phyloP scores from a whole-genome alignment of 2,797 vertebrate species.

The Pseudocheirus occidentalis region DNA sequence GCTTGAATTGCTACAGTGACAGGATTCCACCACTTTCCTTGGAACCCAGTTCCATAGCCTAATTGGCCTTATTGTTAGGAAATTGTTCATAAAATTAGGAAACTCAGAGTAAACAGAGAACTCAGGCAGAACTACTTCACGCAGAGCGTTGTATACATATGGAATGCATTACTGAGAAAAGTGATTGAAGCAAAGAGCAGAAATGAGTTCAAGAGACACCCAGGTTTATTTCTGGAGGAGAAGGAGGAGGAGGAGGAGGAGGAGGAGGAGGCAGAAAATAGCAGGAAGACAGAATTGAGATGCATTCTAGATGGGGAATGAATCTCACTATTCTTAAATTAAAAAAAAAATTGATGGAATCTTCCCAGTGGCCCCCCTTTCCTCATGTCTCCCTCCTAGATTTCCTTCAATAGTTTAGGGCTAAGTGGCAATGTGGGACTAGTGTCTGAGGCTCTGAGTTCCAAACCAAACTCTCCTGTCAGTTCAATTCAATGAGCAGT shows the following conservation, averaged over 20 bases:
- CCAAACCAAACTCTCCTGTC: background rate
- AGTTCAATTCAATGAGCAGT: background rate
- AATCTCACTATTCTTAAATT: background rate
- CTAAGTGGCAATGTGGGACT: background rate
- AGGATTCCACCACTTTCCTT: conserved; percentile 75
- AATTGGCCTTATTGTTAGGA: conserved; percentile 84
- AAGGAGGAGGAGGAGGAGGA: conserved; percentile 28
- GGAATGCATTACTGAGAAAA: conserved; percentile 80
- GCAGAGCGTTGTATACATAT: conserved; percentile 72
- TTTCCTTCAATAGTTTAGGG: background rate
- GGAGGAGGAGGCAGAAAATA: background rate
- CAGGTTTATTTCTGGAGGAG: conserved; percentile 79
- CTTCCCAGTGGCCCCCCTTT: background rate
- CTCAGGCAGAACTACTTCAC: conserved; percentile 65
- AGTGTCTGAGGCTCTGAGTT: background rate
- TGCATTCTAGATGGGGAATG: conserved; percentile 38
- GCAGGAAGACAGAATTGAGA: conserved; percentile 58
- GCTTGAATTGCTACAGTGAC: conserved; percentile 46
- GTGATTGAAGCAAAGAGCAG: conserved; percentile 66
- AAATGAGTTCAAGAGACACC: conserved; percentile 82
- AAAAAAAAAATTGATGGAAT: background rate
- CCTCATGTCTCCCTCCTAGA: background rate
- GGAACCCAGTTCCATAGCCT: conserved; percentile 77
- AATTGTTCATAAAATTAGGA: conserved; percentile 86
- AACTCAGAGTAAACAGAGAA: conserved; percentile 74